Evolutionary conservation across 2,797 vertebrate species (phyloP).

Genomic region (Myripristis murdjan): DNA sequence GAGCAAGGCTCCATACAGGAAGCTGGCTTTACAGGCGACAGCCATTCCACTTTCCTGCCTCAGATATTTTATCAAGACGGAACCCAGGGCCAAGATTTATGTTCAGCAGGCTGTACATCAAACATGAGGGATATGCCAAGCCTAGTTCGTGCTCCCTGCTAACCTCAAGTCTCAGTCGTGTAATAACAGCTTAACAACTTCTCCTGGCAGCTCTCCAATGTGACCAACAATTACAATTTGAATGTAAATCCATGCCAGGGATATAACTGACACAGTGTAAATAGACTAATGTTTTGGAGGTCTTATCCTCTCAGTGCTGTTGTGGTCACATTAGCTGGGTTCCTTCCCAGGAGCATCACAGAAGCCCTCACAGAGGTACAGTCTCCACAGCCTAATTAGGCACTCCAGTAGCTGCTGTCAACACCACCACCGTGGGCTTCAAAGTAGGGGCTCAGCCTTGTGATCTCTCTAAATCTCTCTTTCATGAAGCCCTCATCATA

Average conservation of each 20-base stretch:
- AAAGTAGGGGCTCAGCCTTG: conserved; percentile 70
- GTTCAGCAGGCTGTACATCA: conserved; percentile 55
- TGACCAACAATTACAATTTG: conserved; percentile 16
- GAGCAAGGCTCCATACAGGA: conserved; percentile 64
- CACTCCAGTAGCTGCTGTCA: conserved; percentile 66
- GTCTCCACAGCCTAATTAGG: conserved; percentile 73
- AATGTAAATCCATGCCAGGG: conserved; percentile 28
- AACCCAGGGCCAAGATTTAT: conserved; percentile 58
- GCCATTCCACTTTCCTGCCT: conserved; percentile 65
- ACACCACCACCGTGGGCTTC: conserved; percentile 66
- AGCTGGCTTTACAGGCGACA: conserved; percentile 62
- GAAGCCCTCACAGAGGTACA: conserved; percentile 55
- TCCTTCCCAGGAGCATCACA: conserved; percentile 66
- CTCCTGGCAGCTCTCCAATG: conserved; percentile 17
- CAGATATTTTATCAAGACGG: conserved; percentile 65
- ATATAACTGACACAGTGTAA: conserved; percentile 39
- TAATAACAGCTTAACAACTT: conserved; percentile 35
- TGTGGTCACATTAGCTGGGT: conserved; percentile 37
- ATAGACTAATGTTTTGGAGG: conserved; percentile 35
- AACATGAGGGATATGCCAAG: conserved; percentile 41
- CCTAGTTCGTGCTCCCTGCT: conserved; percentile 24
- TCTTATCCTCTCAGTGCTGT: conserved; percentile 38
- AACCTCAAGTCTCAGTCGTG: conserved; percentile 44
- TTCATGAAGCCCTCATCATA: conserved; percentile 62
- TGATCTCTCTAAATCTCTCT: conserved; percentile 76